Evolutionary conservation across 2,113 vertebrate genomes (phyloP), one percentile per base, ranked within the genome.

Genomic region (Gymnogyps californianus): DNA sequence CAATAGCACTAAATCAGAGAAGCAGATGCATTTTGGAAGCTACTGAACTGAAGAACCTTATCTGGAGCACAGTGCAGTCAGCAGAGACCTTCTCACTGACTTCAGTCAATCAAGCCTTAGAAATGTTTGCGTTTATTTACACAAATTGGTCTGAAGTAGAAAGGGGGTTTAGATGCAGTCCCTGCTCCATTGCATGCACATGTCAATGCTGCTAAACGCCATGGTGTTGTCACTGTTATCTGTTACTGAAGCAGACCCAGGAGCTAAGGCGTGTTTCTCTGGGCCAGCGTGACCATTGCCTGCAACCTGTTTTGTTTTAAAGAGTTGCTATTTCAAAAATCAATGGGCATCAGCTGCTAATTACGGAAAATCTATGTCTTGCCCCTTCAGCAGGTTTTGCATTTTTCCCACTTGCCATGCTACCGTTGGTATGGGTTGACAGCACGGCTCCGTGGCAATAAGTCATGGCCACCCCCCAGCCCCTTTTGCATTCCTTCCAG

Each of bases 11-110:
- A 96, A 97, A 97, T 89, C 90, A 96, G 84, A 77, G 90, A 94
- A 95, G 96, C 90, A 90, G 95, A 95, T 95, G 93, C 89, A 94
- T 94, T 97, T 93, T 71, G 95, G 93, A 92, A 97, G 95, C 86
- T 93, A 55, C 89, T 96, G 94, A 96, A 86, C 54, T 96, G 90
- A 83, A 86, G 94, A 95, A 96, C 96, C 89, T 96, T 94, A 96
- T 96, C 94, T 90, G 87, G 94, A 97, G 91, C 94, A 91, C 87
- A 42, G 78, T 58, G 95, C 79, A 97, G 93, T 91, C 93, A 96
- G 85, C 93, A 96, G 93, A 96, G 93, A 94, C 91, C 47, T 80
- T 55, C 92, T 95, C 86, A 57, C 83, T 89, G 95, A 52, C 94
- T 95, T 62, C 84, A 84, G 89, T 74, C 95, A 94, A 94, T 86